A percentile compares a stretch with the other conserved stretches of the same genome.
These are phyloP conservation scores for Babyrousa celebensis DNA, from an alignment of 2,797 vertebrate species.

Conservation along the genomic window DNA sequence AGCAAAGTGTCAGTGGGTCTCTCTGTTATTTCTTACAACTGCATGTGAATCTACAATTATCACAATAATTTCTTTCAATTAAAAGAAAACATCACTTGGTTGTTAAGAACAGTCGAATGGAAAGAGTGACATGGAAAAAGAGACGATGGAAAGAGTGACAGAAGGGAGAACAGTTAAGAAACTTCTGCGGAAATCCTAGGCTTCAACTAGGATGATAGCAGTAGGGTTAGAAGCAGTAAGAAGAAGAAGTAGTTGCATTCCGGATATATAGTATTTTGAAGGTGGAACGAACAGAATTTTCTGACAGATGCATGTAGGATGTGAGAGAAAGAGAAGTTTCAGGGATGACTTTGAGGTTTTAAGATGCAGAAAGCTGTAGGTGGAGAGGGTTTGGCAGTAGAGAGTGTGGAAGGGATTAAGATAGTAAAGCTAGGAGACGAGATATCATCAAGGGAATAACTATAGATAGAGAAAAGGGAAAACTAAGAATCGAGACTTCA, in stretches of 20 bases:
- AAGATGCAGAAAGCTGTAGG: background rate
- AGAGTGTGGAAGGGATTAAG: background rate
- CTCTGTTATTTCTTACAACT: conserved; percentile 19
- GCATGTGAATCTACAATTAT: background rate
- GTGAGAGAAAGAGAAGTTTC: background rate
- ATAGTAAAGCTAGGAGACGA: background rate
- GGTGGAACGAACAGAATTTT: conserved; percentile 28
- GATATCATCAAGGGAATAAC: conserved; percentile 24
- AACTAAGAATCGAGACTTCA: conserved; percentile 31
- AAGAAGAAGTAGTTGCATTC: background rate
- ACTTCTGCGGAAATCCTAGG: conserved; percentile 19
- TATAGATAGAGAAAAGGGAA: background rate
- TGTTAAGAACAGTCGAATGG: background rate
- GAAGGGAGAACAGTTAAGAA: background rate
- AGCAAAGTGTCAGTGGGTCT: background rate
- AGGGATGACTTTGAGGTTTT: background rate
- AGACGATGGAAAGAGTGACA: background rate
- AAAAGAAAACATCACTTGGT: conserved; percentile 21
- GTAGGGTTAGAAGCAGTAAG: background rate
- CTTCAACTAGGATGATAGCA: background rate
- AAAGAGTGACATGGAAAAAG: background rate
- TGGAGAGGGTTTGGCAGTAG: background rate
- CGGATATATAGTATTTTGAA: conserved; percentile 17
- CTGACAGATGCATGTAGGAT: background rate
- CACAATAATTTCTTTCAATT: background rate